These are phyloP conservation scores for Chrysaora quinquecirrha DNA, from an alignment of 30 jellyfish, hydroid and myxozoan genomes.

Conservation along the genomic window DNA sequence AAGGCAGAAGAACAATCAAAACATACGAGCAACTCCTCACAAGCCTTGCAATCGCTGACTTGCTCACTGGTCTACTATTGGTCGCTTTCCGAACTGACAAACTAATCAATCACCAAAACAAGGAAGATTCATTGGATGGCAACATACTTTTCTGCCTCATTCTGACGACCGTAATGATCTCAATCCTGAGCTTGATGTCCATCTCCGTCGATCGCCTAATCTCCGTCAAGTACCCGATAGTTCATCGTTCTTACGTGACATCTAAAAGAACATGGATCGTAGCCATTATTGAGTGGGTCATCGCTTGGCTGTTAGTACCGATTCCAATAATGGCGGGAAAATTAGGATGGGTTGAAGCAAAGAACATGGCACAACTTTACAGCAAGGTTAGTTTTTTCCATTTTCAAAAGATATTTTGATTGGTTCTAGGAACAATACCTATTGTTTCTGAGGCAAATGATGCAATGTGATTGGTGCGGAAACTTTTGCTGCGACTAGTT, in stretches of 20 bases:
- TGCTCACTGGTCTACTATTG: slow-evolving; percentile 7
- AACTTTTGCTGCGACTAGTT: too few species aligned
- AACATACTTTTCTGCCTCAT: slow-evolving; percentile 6
- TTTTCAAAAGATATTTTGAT: too few species aligned
- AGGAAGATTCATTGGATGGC: background rate
- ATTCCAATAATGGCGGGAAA: slow-evolving; percentile 21
- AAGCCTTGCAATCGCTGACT: slow-evolving; percentile 30
- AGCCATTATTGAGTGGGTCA: slow-evolving; percentile 15
- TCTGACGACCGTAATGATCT: slow-evolving; percentile 25
- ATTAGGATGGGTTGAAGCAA: background rate
- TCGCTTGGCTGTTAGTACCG: slow-evolving; percentile 15
- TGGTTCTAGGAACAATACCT: too few species aligned
- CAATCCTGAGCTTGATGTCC: slow-evolving; percentile 11
- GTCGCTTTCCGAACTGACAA: background rate
- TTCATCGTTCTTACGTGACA: slow-evolving; percentile 20
- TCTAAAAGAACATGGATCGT: slow-evolving; percentile 5
- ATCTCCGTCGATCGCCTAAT: slow-evolving; percentile 24
- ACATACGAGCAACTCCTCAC: slow-evolving; percentile 31
- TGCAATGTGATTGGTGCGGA: too few species aligned
- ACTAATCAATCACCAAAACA: background rate
- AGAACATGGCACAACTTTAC: background rate
- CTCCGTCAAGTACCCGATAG: slow-evolving; percentile 25
- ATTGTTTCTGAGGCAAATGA: too few species aligned
- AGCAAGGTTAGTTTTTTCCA: slow-evolving; percentile 34
- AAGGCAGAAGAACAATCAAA: background rate